Evolutionary conservation across 2,113 vertebrate genomes (phyloP).

Genomic region (Leptocoma aspasia): DNA sequence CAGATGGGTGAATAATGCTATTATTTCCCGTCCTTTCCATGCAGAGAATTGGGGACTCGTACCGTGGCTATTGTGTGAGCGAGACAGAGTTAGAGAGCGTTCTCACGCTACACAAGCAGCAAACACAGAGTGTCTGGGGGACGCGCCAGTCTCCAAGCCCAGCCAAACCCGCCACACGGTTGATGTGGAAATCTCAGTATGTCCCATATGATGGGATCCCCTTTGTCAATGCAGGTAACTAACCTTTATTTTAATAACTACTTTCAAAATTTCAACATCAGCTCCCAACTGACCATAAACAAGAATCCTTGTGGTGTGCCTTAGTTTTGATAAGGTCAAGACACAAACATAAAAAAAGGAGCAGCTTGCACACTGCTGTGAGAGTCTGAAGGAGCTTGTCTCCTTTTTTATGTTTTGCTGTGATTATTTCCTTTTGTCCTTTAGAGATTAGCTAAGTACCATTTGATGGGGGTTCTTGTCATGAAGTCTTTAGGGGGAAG

Average conservation of each 20-base stretch:
- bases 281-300: neutral
- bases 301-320: neutral
- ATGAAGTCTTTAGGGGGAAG: neutral
- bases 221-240: conserved; percentile 84
- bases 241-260: conserved; percentile 36
- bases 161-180: conserved; percentile 80
- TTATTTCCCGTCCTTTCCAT: conserved; percentile 56
- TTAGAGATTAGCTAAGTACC: neutral
- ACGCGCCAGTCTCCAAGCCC: conserved; percentile 84
- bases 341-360: neutral
- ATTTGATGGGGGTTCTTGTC: neutral
- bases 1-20: conserved; percentile 51
- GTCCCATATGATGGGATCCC: conserved; percentile 86
- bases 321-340: neutral
- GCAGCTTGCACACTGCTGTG: neutral
- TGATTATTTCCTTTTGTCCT: neutral
- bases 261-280: neutral
- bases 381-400: neutral
- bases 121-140: conserved; percentile 83
- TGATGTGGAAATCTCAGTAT: conserved; percentile 89
- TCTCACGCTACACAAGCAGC: conserved; percentile 81
- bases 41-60: conserved; percentile 87
- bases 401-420: neutral
- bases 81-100: conserved; percentile 81
- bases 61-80: conserved; percentile 81